Base-by-base conservation (phyloP, 2,797 vertebrate species). In the Darevskia nairensis region DNA sequence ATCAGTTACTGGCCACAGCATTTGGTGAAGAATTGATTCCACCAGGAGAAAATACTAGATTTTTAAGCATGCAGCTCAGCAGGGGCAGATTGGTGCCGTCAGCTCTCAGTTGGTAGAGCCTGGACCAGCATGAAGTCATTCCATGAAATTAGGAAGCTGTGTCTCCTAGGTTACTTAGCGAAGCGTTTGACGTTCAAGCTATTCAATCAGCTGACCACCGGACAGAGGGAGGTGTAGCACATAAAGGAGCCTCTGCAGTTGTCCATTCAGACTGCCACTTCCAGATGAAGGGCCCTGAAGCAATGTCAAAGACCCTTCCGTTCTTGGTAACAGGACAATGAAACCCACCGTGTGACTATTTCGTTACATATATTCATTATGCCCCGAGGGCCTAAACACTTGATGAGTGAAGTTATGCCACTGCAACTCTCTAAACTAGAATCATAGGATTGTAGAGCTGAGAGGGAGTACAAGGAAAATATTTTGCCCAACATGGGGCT, bases 11-110 rank as follows among this genome's bases (percentile, higher is more conserved):
- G 50, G 50, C 41, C 41, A 41, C 41, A 41, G 41, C 50, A 55
- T 15, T 50, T 55, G 50, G 50, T 55, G 50, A 55, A 50, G 11
- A 55, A 55, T 15, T 55, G 50, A 55, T 55, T 55, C 50, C 13
- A 55, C 11, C 3, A 0, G 50, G 50, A 55, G 3, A 55, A 55
- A 55, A 55, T 55, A 55, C 50, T 55, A 55, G 50, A 55, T 55
- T 55, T 55, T 55, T 55, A 55, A 55, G 50, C 50, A 55, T 55
- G 59, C 61, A 80, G 2, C 0, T n/a, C 27, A 0, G 74, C 35
- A 87, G 72, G 87, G 88, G 17, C 64, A 84, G 85, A 71, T 88
- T 8, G 1, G 77, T 41, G 87, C 86, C 92, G 86, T 75, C 3
- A 0, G 25, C 5, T 15, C 68, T 80, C 21, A 79, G 71, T 75